These are phyloP conservation scores for Eupithecia vulgata DNA, from an alignment of 2,888 invertebrate genomes.

Conservation along the genomic window DNA sequence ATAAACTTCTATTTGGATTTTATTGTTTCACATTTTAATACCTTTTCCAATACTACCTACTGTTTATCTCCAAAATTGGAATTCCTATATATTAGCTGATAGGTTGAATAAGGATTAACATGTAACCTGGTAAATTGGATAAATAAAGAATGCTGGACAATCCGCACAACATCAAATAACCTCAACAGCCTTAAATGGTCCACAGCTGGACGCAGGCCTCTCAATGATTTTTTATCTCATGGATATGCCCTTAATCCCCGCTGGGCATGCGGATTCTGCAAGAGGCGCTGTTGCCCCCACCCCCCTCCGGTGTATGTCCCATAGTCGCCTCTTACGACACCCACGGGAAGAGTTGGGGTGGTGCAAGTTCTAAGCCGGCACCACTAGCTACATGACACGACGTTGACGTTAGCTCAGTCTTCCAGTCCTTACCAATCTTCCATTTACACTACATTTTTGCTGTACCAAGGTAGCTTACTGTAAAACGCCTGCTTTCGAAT, in stretches of 20 bases:
- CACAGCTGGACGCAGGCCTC: too few relatives aligned
- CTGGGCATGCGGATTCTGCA: too few relatives aligned
- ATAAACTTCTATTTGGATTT: slow-evolving; percentile 68
- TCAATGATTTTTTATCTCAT: too few relatives aligned
- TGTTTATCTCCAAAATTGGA: neutral
- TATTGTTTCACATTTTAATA: slow-evolving; percentile 43
- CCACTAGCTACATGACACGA: too few relatives aligned
- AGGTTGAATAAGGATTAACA: neutral
- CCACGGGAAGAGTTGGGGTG: too few relatives aligned
- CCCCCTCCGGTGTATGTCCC: too few relatives aligned
- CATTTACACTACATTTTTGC: neutral
- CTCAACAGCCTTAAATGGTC: too few relatives aligned
- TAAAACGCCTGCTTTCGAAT: neutral
- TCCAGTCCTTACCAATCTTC: neutral
- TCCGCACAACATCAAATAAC: too few relatives aligned
- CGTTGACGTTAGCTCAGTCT: neutral
- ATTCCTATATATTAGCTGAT: neutral
- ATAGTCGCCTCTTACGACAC: too few relatives aligned
- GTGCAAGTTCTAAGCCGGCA: too few relatives aligned
- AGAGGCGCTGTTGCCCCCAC: too few relatives aligned
- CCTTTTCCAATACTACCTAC: neutral
- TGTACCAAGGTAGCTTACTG: neutral
- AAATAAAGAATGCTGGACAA: neutral
- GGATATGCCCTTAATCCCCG: too few relatives aligned
- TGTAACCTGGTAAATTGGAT: neutral